phyloP scores from a whole-genome alignment of 2,113 vertebrate genomes.

The Noturus placidus region DNA sequence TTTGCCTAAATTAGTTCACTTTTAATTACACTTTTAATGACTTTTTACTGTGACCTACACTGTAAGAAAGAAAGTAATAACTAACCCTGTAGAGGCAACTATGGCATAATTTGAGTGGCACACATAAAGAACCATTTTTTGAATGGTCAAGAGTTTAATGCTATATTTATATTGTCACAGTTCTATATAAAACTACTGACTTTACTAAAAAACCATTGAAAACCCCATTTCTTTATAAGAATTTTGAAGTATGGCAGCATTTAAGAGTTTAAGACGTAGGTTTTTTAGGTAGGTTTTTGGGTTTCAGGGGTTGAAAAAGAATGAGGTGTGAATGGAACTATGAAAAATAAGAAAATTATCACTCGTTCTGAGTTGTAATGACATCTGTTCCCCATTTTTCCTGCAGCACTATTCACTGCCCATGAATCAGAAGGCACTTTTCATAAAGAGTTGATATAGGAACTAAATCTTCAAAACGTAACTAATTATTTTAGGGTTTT shows the following conservation, averaged over 20 bases:
- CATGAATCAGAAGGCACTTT: not conserved
- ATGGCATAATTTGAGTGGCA: not conserved
- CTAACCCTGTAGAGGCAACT: not conserved
- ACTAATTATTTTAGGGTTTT: too few species aligned
- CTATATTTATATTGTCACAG: not conserved
- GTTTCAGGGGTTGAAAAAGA: not conserved
- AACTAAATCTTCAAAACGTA: not conserved
- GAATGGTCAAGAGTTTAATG: not conserved
- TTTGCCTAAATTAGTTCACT: not conserved
- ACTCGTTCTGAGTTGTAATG: not conserved
- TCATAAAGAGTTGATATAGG: not conserved
- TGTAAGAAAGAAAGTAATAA: not conserved
- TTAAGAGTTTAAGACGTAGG: not conserved
- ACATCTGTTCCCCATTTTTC: constrained; percentile 33
- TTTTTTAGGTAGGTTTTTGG: not conserved
- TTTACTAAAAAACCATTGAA: not conserved
- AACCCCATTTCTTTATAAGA: not conserved
- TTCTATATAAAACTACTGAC: not conserved
- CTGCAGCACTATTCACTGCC: not conserved
- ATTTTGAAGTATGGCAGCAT: not conserved
- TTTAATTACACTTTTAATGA: not conserved
- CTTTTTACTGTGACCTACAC: not conserved
- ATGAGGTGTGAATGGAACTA: not conserved
- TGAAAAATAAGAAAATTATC: not conserved
- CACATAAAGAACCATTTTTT: not conserved